Conservation (phyloP, 2,888 invertebrate genomes). For the Philonicus albiceps region DNA sequence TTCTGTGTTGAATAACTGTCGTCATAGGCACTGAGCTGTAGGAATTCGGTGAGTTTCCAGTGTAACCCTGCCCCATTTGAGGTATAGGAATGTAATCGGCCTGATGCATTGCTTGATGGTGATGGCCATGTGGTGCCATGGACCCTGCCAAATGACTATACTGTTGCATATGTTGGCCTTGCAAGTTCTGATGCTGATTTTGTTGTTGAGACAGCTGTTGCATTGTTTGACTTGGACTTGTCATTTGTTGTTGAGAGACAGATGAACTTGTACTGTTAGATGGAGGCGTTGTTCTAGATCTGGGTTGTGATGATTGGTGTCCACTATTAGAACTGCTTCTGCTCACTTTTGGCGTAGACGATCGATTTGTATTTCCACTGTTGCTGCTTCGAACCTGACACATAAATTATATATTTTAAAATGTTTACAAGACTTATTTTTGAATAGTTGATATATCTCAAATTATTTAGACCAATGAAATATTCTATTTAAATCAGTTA, state of each 20-base stretch:
- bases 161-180: slow-evolving; percentile 60
- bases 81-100: slow-evolving; percentile 66
- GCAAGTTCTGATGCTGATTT: slow-evolving; percentile 53
- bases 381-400: slow-evolving; percentile 40
- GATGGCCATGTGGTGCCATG: slow-evolving; percentile 55
- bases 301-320: slow-evolving; percentile 54
- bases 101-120: slow-evolving; percentile 64
- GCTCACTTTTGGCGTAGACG: slow-evolving; percentile 61
- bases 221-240: slow-evolving; percentile 55
- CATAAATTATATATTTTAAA: background rate
- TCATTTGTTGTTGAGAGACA: slow-evolving; percentile 54
- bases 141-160: slow-evolving; percentile 54
- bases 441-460: background rate
- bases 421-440: background rate
- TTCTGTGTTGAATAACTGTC: slow-evolving; percentile 72
- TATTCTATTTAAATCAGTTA: no score
- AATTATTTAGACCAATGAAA: no score
- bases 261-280: slow-evolving; percentile 48
- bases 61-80: slow-evolving; percentile 68
- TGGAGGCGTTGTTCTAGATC: slow-evolving; percentile 63
- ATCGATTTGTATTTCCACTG: slow-evolving; percentile 53
- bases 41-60: slow-evolving; percentile 67
- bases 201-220: slow-evolving; percentile 54
- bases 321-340: slow-evolving; percentile 51
- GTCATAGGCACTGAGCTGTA: slow-evolving; percentile 74